Conservation (phyloP, 2,113 vertebrate species). For the Terrapene triunguis region DNA sequence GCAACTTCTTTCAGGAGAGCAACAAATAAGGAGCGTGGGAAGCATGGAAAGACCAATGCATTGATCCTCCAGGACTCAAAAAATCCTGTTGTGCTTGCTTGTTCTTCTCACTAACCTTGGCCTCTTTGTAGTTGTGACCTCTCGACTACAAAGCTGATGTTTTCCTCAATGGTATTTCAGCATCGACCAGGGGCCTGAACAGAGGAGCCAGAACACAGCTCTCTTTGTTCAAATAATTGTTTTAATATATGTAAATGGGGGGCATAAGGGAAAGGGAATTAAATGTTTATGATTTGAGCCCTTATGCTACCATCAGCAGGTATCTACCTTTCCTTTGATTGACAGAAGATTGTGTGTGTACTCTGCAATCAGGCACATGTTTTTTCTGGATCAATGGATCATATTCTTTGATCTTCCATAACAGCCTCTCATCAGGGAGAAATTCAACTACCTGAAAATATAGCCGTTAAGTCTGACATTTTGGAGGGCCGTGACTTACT, state of each 20-base stretch:
- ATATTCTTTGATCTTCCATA: background rate
- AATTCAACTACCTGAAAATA: background rate
- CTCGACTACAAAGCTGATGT: constrained; percentile 17
- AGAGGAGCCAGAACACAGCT: constrained; percentile 26
- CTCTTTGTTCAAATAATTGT: constrained; percentile 26
- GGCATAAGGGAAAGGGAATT: background rate
- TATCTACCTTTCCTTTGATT: fast-evolving
- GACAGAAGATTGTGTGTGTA: background rate
- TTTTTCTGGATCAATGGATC: background rate
- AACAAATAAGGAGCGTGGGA: constrained; percentile 48
- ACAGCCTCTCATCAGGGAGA: background rate
- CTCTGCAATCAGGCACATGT: background rate
- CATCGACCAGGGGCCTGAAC: constrained; percentile 40
- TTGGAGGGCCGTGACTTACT: background rate
- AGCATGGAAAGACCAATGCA: background rate
- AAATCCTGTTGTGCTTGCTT: background rate
- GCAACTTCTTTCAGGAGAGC: background rate
- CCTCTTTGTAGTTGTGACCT: constrained; percentile 56
- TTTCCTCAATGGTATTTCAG: constrained; percentile 38
- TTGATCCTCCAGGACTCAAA: constrained; percentile 1
- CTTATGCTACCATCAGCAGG: background rate
- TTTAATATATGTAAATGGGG: background rate
- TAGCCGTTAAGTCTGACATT: fast-evolving
- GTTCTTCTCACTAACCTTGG: constrained; percentile 26
- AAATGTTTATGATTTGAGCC: background rate